Percentiles rank a stretch among this genome's conserved stretches.
Conservation (phyloP, 2,888 invertebrate species). For the Sepiola atlantica region DNA sequence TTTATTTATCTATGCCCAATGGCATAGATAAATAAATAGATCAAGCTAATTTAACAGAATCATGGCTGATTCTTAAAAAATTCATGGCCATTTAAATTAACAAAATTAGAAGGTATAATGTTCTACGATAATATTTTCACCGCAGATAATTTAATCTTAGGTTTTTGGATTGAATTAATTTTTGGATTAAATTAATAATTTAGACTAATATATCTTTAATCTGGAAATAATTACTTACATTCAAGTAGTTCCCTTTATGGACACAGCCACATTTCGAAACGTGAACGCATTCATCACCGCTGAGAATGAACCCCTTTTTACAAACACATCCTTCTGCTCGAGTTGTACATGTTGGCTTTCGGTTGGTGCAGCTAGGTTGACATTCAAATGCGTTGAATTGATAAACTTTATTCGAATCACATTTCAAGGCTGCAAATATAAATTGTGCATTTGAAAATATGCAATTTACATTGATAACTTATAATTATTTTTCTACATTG, state of each 20-base stretch:
- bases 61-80: too few relatives aligned
- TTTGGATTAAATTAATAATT: too few relatives aligned
- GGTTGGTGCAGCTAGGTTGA: neutral
- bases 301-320: neutral
- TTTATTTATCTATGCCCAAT: too few relatives aligned
- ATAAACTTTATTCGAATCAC: neutral
- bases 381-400: neutral
- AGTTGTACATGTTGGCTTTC: neutral
- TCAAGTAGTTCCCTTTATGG: neutral
- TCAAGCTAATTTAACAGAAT: too few relatives aligned
- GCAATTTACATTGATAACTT: neutral
- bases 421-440: constrained; percentile 15
- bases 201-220: too few relatives aligned
- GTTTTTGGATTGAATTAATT: too few relatives aligned
- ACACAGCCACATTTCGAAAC: neutral
- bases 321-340: constrained; percentile 16
- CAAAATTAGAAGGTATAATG: too few relatives aligned
- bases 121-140: too few relatives aligned
- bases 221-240: neutral
- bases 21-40: too few relatives aligned
- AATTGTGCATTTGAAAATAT: neutral
- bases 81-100: too few relatives aligned
- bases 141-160: too few relatives aligned
- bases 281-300: constrained; percentile 34
- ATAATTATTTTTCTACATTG: too few relatives aligned